These are phyloP conservation scores for Sphenopsis melanotis DNA, from an alignment of 2,797 vertebrate genomes.

Conservation along the genomic window DNA sequence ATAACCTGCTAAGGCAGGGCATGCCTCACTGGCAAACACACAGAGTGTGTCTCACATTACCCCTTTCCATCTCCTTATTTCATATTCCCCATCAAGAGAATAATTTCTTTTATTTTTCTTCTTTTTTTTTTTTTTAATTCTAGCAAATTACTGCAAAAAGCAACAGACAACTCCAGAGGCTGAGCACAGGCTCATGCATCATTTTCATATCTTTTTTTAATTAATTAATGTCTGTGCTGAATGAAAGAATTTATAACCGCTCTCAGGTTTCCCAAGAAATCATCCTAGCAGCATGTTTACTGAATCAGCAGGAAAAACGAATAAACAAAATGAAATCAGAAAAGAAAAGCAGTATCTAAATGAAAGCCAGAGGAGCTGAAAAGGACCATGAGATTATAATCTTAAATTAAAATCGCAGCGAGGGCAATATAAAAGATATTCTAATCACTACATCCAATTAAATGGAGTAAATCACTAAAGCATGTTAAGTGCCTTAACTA, in stretches of 20 bases:
- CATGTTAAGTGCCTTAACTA: conserved; percentile 60
- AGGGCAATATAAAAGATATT: conserved; percentile 60
- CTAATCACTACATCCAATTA: conserved; percentile 63
- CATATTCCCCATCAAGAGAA: neutral
- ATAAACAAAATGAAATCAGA: conserved; percentile 42
- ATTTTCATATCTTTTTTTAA: neutral
- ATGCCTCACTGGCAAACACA: neutral
- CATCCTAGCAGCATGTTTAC: conserved; percentile 26
- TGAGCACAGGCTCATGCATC: neutral
- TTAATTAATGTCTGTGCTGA: conserved; percentile 10
- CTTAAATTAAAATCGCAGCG: conserved; percentile 44
- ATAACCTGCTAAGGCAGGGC: neutral
- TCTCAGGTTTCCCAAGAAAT: neutral
- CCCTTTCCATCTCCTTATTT: neutral
- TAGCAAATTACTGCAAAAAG: neutral
- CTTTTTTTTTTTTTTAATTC: neutral
- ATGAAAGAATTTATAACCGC: conserved; percentile 7
- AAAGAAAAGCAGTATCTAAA: neutral
- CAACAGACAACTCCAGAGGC: neutral
- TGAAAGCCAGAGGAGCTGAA: conserved; percentile 22
- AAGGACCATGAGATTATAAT: conserved; percentile 50
- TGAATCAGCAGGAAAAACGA: conserved; percentile 16
- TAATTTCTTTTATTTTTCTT: neutral
- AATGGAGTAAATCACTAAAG: conserved; percentile 61
- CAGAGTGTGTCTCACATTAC: neutral